A percentile compares a stretch with the other conserved stretches of the same genome.
Conservation (phyloP, 2,113 vertebrate genomes). For the Sander lucioperca region DNA sequence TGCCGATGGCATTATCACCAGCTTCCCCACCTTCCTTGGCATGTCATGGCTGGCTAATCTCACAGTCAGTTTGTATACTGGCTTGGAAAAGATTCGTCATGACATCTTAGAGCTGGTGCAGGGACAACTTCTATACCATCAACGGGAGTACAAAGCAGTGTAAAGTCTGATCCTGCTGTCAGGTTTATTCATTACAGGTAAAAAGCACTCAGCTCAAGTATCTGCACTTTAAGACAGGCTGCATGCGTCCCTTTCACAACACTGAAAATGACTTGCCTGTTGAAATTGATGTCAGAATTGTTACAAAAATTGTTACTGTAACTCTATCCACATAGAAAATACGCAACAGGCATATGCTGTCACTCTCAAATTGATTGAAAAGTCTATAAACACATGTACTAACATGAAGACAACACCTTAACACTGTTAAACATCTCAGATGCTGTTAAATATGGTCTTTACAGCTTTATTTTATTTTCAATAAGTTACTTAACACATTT, state of each 20-base stretch:
- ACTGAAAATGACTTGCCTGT: background rate
- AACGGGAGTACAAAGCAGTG: constrained; percentile 38
- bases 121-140: constrained; percentile 37
- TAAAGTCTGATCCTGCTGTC: constrained; percentile 46
- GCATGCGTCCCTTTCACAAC: background rate
- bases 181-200: constrained; percentile 45
- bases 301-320: background rate
- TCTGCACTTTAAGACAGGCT: constrained; percentile 19
- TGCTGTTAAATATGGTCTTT: background rate
- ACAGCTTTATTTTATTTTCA: background rate
- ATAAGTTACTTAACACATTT: background rate
- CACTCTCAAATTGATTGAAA: background rate
- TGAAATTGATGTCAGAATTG: background rate
- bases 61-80: constrained; percentile 63
- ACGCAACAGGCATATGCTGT: background rate
- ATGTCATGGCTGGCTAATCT: constrained; percentile 68
- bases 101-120: constrained; percentile 42
- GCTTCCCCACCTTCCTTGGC: constrained; percentile 65
- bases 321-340: background rate
- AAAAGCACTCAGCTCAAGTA: background rate
- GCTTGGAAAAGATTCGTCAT: constrained; percentile 47
- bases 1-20: constrained; percentile 63
- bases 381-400: background rate
- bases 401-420: background rate
- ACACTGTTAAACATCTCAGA: background rate